phyloP scores from a whole-genome alignment of 2,113 vertebrate species.

The Atherinomorus stipes region DNA sequence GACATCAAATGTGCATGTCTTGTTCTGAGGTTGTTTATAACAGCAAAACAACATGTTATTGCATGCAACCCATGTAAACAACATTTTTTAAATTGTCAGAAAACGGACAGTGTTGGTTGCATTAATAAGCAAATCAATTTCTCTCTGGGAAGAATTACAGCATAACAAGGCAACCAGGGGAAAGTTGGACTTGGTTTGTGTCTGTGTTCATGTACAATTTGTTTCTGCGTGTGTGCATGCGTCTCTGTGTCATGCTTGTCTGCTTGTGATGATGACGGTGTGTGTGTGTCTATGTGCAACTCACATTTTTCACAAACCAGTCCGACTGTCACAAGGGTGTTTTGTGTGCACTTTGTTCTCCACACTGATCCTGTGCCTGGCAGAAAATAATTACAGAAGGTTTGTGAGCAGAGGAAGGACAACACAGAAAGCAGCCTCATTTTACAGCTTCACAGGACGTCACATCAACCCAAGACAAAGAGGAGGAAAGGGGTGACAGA shows the following conservation, averaged over 20 bases:
- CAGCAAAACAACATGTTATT: constrained; percentile 50
- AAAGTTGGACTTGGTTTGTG: constrained; percentile 48
- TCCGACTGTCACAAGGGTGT: constrained; percentile 70
- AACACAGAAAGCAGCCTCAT: constrained; percentile 74
- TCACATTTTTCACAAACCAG: constrained; percentile 75
- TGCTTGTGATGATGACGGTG: constrained; percentile 51
- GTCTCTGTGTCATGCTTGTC: constrained; percentile 37
- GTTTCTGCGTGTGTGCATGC: constrained; percentile 29
- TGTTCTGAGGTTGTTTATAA: constrained; percentile 46
- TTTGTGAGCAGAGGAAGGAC: constrained; percentile 74
- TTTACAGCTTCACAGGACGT: constrained; percentile 81
- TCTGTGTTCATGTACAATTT: constrained; percentile 44
- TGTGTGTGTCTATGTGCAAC: constrained; percentile 33
- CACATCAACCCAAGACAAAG: constrained; percentile 64
- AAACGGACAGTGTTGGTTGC: constrained; percentile 65
- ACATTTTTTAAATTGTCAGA: constrained; percentile 55
- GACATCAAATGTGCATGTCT: constrained; percentile 37
- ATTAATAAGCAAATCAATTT: constrained; percentile 80
- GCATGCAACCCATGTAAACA: constrained; percentile 62
- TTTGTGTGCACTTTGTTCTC: constrained; percentile 83
- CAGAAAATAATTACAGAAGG: constrained; percentile 83
- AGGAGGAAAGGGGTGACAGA: constrained; percentile 26
- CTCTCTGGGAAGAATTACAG: constrained; percentile 62
- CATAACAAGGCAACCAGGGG: constrained; percentile 75
- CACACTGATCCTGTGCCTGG: constrained; percentile 74